Evolutionary conservation across 2,113 vertebrate genomes (phyloP).

Genomic region (Ciconia stormi): DNA sequence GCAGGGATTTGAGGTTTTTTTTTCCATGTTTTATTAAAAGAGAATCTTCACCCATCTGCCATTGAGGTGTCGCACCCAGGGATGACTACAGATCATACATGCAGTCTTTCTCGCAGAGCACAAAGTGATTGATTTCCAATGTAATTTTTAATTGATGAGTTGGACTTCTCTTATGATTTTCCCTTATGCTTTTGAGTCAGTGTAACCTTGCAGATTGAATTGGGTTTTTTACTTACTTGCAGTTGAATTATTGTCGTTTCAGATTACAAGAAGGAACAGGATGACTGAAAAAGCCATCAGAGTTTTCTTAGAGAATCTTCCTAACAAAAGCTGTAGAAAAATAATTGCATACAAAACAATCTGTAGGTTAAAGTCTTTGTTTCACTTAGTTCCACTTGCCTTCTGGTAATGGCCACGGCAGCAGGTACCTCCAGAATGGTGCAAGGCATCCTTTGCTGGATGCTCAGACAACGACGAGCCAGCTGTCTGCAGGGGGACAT

Average conservation of each 20-base stretch:
- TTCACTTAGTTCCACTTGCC: not conserved
- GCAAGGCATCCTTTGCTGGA: not conserved
- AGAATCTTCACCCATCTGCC: not conserved
- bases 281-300: not conserved
- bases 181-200: not conserved
- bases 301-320: not conserved
- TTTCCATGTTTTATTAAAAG: not conserved
- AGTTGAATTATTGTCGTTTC: not conserved
- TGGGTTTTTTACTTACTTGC: not conserved
- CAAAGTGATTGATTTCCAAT: not conserved
- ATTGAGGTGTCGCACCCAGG: fast-evolving
- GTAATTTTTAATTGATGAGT: not conserved
- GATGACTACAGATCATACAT: not conserved
- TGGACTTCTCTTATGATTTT: not conserved
- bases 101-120: not conserved
- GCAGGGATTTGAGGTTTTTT: not conserved
- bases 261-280: not conserved
- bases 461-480: not conserved
- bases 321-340: not conserved
- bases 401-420: not conserved
- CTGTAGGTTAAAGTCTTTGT: not conserved
- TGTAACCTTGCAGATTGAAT: not conserved
- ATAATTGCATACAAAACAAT: fast-evolving
- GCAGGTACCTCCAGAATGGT: not conserved
- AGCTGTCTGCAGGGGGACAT: not conserved